Conservation (phyloP, 2,888 invertebrate genomes). For the Argyresthia albistria region DNA sequence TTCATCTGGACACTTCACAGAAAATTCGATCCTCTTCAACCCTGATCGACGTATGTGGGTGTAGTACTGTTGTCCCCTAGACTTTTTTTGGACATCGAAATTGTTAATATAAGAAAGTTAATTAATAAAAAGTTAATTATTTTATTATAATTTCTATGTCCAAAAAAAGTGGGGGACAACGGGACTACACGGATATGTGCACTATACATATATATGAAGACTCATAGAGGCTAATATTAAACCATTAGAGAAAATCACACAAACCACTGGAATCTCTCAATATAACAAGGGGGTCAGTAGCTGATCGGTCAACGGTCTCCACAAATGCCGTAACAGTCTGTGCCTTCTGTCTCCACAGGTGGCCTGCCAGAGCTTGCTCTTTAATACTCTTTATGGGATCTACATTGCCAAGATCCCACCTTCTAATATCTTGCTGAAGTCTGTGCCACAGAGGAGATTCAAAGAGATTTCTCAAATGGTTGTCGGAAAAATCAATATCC, state of each 20-base stretch:
- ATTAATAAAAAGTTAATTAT: no score
- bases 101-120: no score
- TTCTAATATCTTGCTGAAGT: constrained; percentile 33
- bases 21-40: no score
- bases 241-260: constrained; percentile 8
- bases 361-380: constrained; percentile 42
- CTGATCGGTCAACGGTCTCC: constrained; percentile 56
- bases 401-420: constrained; percentile 30
- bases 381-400: constrained; percentile 50
- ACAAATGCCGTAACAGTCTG: constrained; percentile 49
- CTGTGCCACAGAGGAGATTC: constrained; percentile 48
- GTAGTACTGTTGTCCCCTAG: no score
- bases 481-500: constrained; percentile 54
- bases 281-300: constrained; percentile 47
- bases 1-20: no score
- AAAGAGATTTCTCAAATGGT: constrained; percentile 37
- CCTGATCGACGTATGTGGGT: no score
- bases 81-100: no score
- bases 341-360: constrained; percentile 44
- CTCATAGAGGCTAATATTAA: no score
- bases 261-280: constrained; percentile 50
- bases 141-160: no score
- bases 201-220: no score
- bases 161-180: no score
- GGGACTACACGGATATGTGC: no score